Evolutionary conservation across 2,113 vertebrate species (phyloP).

Genomic region (Rafetus swinhoei): DNA sequence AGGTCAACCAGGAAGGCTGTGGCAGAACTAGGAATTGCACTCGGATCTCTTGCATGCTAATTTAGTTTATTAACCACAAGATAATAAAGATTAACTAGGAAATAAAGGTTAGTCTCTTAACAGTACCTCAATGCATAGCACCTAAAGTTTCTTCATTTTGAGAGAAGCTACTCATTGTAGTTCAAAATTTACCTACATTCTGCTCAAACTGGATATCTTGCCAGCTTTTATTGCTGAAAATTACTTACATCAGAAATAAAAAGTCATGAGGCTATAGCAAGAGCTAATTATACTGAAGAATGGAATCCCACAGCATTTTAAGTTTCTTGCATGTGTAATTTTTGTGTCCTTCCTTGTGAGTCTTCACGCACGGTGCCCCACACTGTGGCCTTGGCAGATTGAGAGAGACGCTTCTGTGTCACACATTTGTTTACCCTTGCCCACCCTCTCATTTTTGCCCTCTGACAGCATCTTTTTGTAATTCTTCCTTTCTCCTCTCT

Average conservation of each 20-base stretch:
- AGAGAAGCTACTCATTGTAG: background rate
- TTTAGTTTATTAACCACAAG: background rate
- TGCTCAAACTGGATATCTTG: background rate
- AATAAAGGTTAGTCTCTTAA: constrained; percentile 1
- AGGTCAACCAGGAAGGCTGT: background rate
- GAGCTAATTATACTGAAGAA: background rate
- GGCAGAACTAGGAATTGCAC: background rate
- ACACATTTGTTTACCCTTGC: background rate
- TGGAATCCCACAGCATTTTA: background rate
- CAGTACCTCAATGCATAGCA: background rate
- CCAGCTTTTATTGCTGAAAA: background rate
- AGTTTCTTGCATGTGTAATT: background rate
- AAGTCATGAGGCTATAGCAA: background rate
- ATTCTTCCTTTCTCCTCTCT: background rate
- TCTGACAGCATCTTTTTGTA: background rate
- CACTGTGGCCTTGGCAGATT: background rate
- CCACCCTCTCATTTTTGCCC: background rate
- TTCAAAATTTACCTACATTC: background rate
- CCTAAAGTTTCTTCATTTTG: background rate
- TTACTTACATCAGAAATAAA: constrained; percentile 14
- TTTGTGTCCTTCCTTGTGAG: background rate
- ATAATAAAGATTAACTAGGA: background rate
- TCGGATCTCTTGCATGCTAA: background rate
- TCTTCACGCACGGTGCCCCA: background rate
- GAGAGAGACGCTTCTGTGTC: background rate